Conservation (phyloP, 2,888 invertebrate genomes). For the Eulithis testata region DNA sequence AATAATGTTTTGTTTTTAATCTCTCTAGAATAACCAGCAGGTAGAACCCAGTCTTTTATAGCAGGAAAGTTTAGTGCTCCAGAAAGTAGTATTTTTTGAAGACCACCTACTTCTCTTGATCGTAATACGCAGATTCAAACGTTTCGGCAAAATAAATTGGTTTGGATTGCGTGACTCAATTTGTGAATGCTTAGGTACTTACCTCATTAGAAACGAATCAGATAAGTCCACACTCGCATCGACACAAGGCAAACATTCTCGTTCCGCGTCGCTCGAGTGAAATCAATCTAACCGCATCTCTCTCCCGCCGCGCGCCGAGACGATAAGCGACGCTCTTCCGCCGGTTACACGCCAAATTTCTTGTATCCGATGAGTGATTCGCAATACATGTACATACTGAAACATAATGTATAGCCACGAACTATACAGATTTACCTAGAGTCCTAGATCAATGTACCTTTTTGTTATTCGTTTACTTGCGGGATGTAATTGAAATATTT, state of each 20-base stretch:
- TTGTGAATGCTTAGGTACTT: not conserved
- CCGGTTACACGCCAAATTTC: constrained; percentile 18
- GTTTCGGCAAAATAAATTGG: not conserved
- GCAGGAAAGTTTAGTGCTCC: no score
- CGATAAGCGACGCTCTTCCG: constrained; percentile 13
- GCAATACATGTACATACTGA: not conserved
- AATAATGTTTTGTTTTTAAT: no score
- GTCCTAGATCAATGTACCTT: no score
- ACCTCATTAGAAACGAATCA: constrained; percentile 3
- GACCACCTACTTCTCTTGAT: no score
- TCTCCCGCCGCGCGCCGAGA: constrained; percentile 5
- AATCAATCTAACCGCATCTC: constrained; percentile 12
- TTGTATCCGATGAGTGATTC: constrained; percentile 26
- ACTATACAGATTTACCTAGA: no score
- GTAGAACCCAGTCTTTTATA: no score
- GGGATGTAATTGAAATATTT: no score
- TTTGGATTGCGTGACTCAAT: not conserved
- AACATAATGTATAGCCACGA: no score
- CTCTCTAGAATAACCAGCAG: no score
- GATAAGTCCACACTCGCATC: constrained; percentile 3
- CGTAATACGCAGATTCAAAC: no score
- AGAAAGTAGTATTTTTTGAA: no score
- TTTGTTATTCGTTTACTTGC: no score
- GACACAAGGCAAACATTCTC: constrained; percentile 11
- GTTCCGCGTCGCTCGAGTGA: constrained; percentile 6